Evolutionary conservation across 2,113 vertebrate genomes (phyloP).

Genomic region (Panthera tigris): DNA sequence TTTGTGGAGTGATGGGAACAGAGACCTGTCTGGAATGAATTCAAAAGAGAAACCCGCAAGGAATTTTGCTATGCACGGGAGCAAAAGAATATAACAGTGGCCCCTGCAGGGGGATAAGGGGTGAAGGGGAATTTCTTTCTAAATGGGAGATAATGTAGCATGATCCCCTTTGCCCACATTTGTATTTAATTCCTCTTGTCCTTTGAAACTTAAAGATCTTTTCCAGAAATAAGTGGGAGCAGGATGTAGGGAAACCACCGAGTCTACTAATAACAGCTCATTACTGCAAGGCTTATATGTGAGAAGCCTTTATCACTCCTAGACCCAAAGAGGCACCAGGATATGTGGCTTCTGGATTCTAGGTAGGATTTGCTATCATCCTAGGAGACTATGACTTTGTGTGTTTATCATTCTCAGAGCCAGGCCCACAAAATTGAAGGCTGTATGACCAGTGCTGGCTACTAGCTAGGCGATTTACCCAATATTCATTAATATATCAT

Average conservation of each 20-base stretch:
- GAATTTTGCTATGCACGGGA: neutral
- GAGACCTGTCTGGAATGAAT: neutral
- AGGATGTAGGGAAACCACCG: neutral
- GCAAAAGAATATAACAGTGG: neutral
- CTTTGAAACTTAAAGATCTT: neutral
- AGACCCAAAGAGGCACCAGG: neutral
- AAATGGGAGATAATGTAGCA: neutral
- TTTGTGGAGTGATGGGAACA: neutral
- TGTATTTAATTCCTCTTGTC: neutral
- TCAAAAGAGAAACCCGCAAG: neutral
- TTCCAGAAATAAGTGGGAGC: neutral
- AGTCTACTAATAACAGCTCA: neutral
- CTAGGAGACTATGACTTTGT: neutral
- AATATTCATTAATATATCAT: neutral
- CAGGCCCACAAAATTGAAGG: neutral
- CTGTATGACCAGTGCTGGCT: neutral
- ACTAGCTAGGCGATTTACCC: neutral
- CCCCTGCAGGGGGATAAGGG: neutral
- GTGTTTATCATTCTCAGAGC: neutral
- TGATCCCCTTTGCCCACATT: neutral
- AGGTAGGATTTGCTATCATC: neutral
- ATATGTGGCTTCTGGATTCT: neutral
- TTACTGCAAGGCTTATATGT: neutral
- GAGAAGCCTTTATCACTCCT: neutral
- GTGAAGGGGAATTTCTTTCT: neutral